Base-by-base conservation (phyloP, 2,888 invertebrate species). In the Folsomia candida region DNA sequence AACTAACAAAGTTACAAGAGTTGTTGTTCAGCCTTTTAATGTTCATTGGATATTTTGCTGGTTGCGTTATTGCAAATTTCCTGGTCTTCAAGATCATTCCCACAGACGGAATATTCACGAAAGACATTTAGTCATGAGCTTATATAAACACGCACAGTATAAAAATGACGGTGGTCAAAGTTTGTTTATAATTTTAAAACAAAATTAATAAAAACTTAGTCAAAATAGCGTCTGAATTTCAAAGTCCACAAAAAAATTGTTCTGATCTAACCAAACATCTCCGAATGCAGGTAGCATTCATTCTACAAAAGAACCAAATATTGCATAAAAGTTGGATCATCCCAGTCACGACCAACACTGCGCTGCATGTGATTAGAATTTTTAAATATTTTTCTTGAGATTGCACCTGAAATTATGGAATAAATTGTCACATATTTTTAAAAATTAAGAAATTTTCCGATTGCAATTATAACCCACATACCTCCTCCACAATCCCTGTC, bases 221-320 rank as follows among this genome's bases (percentile, higher is more conserved):
- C n/a, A n/a, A n/a, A n/a, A n/a, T n/a, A n/a, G n/a, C n/a, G n/a
- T n/a, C n/a, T n/a, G n/a, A n/a, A n/a, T n/a, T n/a, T n/a, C 26
- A 75, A 25, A 70, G 68, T 27, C 76, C 76, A 67, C 70, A 76
- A 47, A 72, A 72, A 54, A 76, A 76, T 51, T 76, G 72, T 51
- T 76, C 76, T 18, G 76, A 71, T 70, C 73, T 76, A 11, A 70
- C 47, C 29, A 70, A 65, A 27, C 70, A 74, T 51, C 72, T 70
- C 2, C 71, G 66, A 2, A 74, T 72, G 62, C 76, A 76, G 14
- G 72, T 67, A 2, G 76, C 69, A 47, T 76, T 76, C 76, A 76
- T 76, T 67, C 67, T 67, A 61, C 71, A 76, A 69, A 76, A 76
- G 63, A 76, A 76, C 73, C 74, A 76, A 24, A 76, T 51, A 51